Base-by-base conservation (phyloP, 2,888 invertebrate species). In the Schrankia costaestrigalis region DNA sequence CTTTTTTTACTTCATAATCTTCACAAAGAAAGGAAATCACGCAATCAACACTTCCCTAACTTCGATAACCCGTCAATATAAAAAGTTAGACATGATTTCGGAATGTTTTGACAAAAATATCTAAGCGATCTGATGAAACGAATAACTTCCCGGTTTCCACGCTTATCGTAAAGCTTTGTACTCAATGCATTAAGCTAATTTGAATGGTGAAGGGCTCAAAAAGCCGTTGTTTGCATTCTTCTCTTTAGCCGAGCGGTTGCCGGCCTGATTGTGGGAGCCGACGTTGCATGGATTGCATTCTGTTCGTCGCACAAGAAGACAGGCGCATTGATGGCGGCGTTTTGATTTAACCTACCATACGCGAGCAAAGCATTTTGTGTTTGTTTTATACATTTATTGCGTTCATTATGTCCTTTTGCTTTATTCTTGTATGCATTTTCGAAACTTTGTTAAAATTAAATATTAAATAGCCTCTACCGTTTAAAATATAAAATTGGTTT, bases 171-270 rank as follows among this genome's bases (percentile, higher is more conserved):
- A 63, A 68, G 78, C 83, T 87, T 87, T 85, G 84, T 83, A 71
- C 65, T 73, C 71, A 63, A 76, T 71, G 81, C 84, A 85, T 85
- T 86, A 81, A 83, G 83, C 85, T 86, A 85, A 87, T 87, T 87
- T 85, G 85, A 86, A 86, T 85, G 79, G 81, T 67, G 74, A 73
- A 78, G 73, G 71, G 76, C 61, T 83, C 76, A 80, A 84, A 83
- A 84, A 81, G 77, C 76, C 74, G 80, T 84, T 84, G 82, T 81
- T 82, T 68, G 75, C 76, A 81, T 83, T 78, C 76, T 78, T 81
- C 78, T 76, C 78, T 84, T 84, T 82, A 70, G 63, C 65, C 64
- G 63, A 51, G 64, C 67, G 66, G 68, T 65, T 68, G 74, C 67
- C 74, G 64, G 75, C 71, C 55, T 71, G 79, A 80, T 77, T 83